Conservation (phyloP, 2,797 vertebrate genomes). For the Paedocypris micromegethes region DNA sequence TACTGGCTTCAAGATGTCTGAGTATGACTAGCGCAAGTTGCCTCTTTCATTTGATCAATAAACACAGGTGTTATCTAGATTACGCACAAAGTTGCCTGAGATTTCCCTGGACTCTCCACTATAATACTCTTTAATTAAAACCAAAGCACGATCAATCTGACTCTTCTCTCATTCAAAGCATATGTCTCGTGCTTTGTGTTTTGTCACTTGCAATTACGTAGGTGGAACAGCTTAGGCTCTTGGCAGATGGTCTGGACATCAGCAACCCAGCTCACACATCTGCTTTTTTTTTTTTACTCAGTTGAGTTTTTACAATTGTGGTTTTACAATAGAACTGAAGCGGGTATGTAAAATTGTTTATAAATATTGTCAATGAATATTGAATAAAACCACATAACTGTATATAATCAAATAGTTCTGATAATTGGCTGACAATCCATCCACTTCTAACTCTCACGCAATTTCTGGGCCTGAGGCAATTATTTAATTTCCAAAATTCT, state of each 20-base stretch:
- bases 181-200: slow-evolving; percentile 26
- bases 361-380: too few species aligned
- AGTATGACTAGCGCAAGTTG: neutral
- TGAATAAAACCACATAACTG: too few species aligned
- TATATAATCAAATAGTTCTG: too few species aligned
- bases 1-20: too few species aligned
- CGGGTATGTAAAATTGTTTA: neutral
- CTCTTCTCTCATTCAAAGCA: slow-evolving; percentile 11
- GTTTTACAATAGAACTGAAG: neutral
- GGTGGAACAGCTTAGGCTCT: slow-evolving; percentile 17
- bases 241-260: slow-evolving; percentile 20
- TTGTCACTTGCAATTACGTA: slow-evolving; percentile 29
- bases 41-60: slow-evolving; percentile 10
- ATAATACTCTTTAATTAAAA: slow-evolving; percentile 35
- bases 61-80: slow-evolving; percentile 23
- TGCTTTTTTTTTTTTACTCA: slow-evolving; percentile 9
- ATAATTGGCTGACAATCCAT: too few species aligned
- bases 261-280: slow-evolving; percentile 9
- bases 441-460: too few species aligned
- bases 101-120: slow-evolving; percentile 13
- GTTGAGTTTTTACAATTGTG: neutral
- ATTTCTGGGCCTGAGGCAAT: too few species aligned
- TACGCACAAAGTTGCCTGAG: slow-evolving; percentile 15
- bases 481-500: too few species aligned
- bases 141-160: slow-evolving; percentile 27